phyloP scores from a whole-genome alignment of 1,140 invertebrate species.

The Heliconius congener region DNA sequence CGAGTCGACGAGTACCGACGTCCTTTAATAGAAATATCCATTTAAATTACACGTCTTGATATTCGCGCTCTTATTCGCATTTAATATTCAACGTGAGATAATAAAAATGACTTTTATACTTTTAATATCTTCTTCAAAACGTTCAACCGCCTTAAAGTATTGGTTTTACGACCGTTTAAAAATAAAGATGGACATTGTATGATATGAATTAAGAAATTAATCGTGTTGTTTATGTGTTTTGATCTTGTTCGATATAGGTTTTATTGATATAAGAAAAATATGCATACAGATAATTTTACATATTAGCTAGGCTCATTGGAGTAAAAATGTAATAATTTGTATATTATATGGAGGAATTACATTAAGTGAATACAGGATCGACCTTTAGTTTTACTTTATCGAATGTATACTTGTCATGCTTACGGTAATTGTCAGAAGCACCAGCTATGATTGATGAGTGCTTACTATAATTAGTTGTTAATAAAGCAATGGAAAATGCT shows the following conservation, averaged over 20 bases:
- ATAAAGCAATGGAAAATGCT: not conserved
- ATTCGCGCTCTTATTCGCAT: slow-evolving; percentile 12
- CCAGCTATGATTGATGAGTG: not conserved
- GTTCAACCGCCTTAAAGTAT: slow-evolving; percentile 17
- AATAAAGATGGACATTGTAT: slow-evolving; percentile 16
- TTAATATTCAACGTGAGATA: slow-evolving; percentile 17
- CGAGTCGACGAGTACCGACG: slow-evolving; percentile 13
- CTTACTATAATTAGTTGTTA: not conserved
- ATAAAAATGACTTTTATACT: slow-evolving; percentile 10
- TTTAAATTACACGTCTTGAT: slow-evolving; percentile 19
- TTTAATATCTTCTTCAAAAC: slow-evolving; percentile 23
- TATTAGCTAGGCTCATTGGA: not conserved
- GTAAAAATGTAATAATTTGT: not conserved
- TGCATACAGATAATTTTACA: not conserved
- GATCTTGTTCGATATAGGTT: slow-evolving; percentile 6
- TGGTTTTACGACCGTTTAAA: slow-evolving; percentile 18
- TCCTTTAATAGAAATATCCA: slow-evolving; percentile 20
- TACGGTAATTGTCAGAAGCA: slow-evolving; percentile 9
- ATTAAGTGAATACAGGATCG: not conserved
- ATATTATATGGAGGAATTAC: not conserved
- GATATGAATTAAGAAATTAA: slow-evolving; percentile 8
- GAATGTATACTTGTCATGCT: not conserved
- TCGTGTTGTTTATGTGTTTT: slow-evolving; percentile 11
- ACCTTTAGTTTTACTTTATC: not conserved
- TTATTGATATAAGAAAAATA: slow-evolving; percentile 2